Evolutionary conservation across 37 sponge, comb jelly and placozoan species (phyloP), one percentile per base, ranked within the genome.

Genomic region (Haliclona indistincta): DNA sequence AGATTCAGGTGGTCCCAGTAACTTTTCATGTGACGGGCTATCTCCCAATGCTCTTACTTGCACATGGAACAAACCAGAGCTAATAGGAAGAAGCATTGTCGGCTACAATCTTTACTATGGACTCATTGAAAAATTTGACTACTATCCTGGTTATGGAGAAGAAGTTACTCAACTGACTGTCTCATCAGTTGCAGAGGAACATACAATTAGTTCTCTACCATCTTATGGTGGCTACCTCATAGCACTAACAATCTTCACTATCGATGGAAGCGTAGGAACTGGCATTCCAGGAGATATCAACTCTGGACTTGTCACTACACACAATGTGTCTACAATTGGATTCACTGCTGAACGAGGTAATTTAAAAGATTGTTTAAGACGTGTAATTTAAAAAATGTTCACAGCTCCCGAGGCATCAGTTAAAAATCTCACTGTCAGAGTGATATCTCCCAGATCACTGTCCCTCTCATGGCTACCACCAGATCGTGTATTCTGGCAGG

Each of bases 381-480:
- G 8, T 47, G 49, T 13, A 47, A 17, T 17, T 47, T 47, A 47
- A 47, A 47, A 47, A 47, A 47, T 47, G 13, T 47, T 47, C 49
- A 47, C 13, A 47, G 49, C 13, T 17, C 49, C 49, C 8, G 8
- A 8, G 13, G 13, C 49, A 47, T 17, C 49, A 17, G 49, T 47
- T 8, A 13, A 47, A 13, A 47, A 66, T 36, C 13, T 82, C 20
- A 43, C 43, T 1, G 75, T 25, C 0, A 3, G 23, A 2, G 69
- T 63, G 2, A 4, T 43, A 10, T 10, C 37, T 60, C 38, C 75
- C 5, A 55, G 37, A 17, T 25, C 38, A 2, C 10, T 74, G 10
- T 13, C 22, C 5, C 36, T 82, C 35, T 36, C 25, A 38, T 82
- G 83, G 83, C 22, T 23, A 4, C 75, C 75, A 43, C 83, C 83